Percentiles rank a stretch among this genome's conserved stretches.
phyloP scores from a whole-genome alignment of 1,140 invertebrate species.

The Macrocentrus cingulum region DNA sequence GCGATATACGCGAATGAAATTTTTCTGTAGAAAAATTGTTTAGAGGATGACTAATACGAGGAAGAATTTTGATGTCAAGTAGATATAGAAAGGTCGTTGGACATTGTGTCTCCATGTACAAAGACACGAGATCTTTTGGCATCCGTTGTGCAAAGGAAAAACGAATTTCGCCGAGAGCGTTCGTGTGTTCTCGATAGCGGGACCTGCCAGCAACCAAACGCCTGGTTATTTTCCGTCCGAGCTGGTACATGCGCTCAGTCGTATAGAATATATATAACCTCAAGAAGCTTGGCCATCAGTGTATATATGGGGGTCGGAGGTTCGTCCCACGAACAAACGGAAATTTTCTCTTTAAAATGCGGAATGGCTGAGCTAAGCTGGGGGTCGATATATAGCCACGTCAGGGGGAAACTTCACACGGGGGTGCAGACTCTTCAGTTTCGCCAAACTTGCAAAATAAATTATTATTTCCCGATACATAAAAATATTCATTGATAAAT shows the following conservation, averaged over 20 bases:
- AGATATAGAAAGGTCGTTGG: no score
- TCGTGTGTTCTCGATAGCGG: constrained; percentile 38
- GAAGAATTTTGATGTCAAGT: no score
- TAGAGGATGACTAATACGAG: no score
- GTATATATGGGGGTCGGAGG: no score
- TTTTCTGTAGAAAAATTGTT: no score
- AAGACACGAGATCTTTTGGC: constrained; percentile 7
- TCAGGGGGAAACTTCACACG: constrained; percentile 24
- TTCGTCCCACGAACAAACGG: constrained; percentile 52
- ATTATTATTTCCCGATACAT: no score
- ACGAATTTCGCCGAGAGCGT: constrained; percentile 34
- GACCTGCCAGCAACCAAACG: constrained; percentile 56
- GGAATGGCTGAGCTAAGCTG: constrained; percentile 44
- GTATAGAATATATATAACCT: constrained; percentile 55
- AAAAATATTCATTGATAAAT: no score
- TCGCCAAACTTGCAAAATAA: no score
- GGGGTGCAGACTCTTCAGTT: no score
- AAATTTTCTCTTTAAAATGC: constrained; percentile 59
- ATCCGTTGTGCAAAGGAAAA: constrained; percentile 25
- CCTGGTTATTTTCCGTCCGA: constrained; percentile 58
- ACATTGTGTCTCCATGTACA: background rate
- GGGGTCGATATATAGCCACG: constrained; percentile 44
- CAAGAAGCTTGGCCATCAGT: constrained; percentile 27
- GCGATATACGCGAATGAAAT: no score
- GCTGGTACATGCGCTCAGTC: constrained; percentile 45